Evolutionary conservation across 2,888 invertebrate species (phyloP), one percentile per base, ranked within the genome.

Genomic region (Ceriagrion tenellum): DNA sequence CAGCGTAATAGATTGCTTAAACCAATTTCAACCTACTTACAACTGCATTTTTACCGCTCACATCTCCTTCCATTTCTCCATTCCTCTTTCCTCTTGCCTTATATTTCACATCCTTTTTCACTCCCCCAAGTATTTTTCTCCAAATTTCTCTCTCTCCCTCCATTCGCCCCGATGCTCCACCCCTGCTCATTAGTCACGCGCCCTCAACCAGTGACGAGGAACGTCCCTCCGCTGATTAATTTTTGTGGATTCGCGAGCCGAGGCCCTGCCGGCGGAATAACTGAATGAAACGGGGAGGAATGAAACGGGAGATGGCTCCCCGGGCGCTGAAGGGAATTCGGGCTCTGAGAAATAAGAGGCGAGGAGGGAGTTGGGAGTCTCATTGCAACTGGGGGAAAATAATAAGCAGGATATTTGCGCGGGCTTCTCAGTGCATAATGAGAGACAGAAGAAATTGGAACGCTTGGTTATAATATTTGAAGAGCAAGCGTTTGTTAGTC

Each of bases 111-210:
- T 59, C 13, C 0, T 20, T n/a, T 59, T 20, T 20, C 16, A 10
- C 59, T 59, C 59, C 59, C 59, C 20, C 2, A 1, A 8, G 59
- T 47, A 4, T 47, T 59, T 59, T 59, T 59, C 59, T 12, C 18
- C 59, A 16, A 59, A 20, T 59, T 59, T 59, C 59, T 10, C 23
- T 69, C 26, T 69, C 69, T 26, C 23, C 26, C n/a, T 69, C 47
- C n/a, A n/a, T n/a, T n/a, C 88, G 40, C 59, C 59, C 40, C 40
- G n/a, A 90, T 47, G 47, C 47, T 26, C 55, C n/a, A 56, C 63
- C 63, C 47, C 47, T 40, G 23, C 91, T 63, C 91, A 91, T 63
- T 91, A 91, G 91, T 91, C 91, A 91, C 63, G 91, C 63, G 26
- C 69, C 35, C 63, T 47, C 47, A 47, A 23, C 91, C 23, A 55